Base-by-base conservation (phyloP, 2,113 vertebrate genomes). In the Prunella fulvescens region DNA sequence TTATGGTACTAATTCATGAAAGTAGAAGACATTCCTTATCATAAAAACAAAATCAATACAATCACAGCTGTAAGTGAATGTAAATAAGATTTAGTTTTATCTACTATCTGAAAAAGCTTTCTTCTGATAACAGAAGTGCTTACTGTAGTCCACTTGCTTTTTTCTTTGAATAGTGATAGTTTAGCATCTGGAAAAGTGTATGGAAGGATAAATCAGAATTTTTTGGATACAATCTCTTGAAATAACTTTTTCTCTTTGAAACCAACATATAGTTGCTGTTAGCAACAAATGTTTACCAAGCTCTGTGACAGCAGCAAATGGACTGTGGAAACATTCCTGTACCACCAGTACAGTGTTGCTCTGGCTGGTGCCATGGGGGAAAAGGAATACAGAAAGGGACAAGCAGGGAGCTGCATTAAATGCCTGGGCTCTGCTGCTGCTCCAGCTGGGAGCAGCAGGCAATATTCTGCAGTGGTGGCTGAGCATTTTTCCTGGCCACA, bases 271-370 rank as follows among this genome's bases (percentile, higher is more conserved):
- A 56, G 62, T 65, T 9, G 6, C 60, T 51, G 25, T 69, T 87
- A 79, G 65, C 81, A 81, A 83, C 31, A 70, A 39, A 23, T 11
- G 10, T 81, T 91, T 76, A 14, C 76, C 3, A 23, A 70, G 81
- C 42, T 60, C 16, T 84, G 74, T 47, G 25, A 28, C 37, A 66
- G 64, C 4, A 70, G 35, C 40, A 58, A 66, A 51, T 6, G 53
- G 62, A 48, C 16, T 62, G 18, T 62, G 48, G 26, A 90, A 70
- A n/a, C 15, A 12, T 44, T 61, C 20, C n/a, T 10, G 39, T 28
- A 29, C 26, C 33, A 56, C 11, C n/a, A 35, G 33, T 24, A 29
- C 1, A 0, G 47, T 3, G 1, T 47, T 0, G 0, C 40, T 65
- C 50, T 51, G 62, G 29, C 50, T 39, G 47, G 39, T 51, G 73